Evolutionary conservation across 2,888 invertebrate genomes (phyloP).

Genomic region (Tetanocera ferruginea): DNA sequence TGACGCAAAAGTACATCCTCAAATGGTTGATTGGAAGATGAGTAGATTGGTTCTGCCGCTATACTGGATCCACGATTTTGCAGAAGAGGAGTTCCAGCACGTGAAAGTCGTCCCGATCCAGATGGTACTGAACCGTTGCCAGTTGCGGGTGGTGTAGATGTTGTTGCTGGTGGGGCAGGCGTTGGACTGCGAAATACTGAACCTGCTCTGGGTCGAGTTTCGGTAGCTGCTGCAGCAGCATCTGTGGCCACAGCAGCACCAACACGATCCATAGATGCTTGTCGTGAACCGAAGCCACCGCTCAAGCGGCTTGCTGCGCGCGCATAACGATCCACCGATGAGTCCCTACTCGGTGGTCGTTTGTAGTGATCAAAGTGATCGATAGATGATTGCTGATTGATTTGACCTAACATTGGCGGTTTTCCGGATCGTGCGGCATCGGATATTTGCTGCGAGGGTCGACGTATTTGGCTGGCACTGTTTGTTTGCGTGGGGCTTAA

Average conservation of each 20-base stretch:
- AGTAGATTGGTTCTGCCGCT: slow-evolving; percentile 70
- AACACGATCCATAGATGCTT: slow-evolving; percentile 82
- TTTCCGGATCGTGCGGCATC: slow-evolving; percentile 70
- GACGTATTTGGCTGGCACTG: slow-evolving; percentile 56
- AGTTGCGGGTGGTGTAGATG: slow-evolving; percentile 64
- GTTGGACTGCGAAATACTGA: slow-evolving; percentile 72
- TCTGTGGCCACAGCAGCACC: slow-evolving; percentile 55
- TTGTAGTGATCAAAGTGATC: slow-evolving; percentile 96
- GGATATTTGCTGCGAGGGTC: slow-evolving; percentile 57
- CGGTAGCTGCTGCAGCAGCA: slow-evolving; percentile 43
- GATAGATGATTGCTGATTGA: slow-evolving; percentile 79
- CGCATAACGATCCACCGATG: slow-evolving; percentile 86
- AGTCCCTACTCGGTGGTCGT: slow-evolving; percentile 88
- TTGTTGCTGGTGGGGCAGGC: slow-evolving; percentile 56
- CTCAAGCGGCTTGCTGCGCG: slow-evolving; percentile 77
- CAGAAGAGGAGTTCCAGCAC: slow-evolving; percentile 71
- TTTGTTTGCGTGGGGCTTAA: slow-evolving; percentile 53
- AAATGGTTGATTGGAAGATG: slow-evolving; percentile 76
- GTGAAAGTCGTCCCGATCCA: slow-evolving; percentile 68
- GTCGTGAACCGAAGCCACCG: slow-evolving; percentile 75
- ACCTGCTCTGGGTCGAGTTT: slow-evolving; percentile 71
- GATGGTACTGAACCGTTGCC: slow-evolving; percentile 77
- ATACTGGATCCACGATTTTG: slow-evolving; percentile 58
- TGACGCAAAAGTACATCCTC: slow-evolving; percentile 87
- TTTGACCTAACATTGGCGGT: slow-evolving; percentile 71